Conservation (phyloP, 2,113 vertebrate genomes). For the Pan paniscus region DNA sequence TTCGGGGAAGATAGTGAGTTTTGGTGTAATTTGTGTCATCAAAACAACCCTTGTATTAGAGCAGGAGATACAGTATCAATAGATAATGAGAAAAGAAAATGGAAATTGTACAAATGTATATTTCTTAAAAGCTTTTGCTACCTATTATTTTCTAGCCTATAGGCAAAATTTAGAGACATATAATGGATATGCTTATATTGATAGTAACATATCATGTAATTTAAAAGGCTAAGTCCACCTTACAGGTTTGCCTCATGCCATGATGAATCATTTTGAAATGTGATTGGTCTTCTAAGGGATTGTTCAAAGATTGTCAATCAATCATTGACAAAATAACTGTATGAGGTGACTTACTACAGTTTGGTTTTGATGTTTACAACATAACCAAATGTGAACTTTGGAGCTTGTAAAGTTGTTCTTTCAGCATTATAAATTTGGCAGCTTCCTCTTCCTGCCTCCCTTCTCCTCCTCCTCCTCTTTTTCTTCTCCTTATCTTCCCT, state of each 20-base stretch:
- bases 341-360: background rate
- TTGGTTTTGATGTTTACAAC: background rate
- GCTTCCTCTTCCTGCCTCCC: accelerated
- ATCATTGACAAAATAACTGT: background rate
- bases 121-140: constrained; percentile 53
- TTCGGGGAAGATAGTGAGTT: background rate
- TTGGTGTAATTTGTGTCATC: constrained; percentile 36
- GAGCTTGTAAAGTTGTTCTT: background rate
- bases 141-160: constrained; percentile 27
- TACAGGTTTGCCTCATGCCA: background rate
- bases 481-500: accelerated
- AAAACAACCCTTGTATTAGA: background rate
- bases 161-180: background rate
- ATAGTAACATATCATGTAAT: background rate
- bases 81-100: constrained; percentile 42
- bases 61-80: background rate
- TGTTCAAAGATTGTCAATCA: background rate
- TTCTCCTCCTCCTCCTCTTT: too few relatives aligned
- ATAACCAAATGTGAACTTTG: background rate
- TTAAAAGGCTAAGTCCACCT: background rate
- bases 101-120: background rate
- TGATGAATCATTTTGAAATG: background rate
- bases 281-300: background rate
- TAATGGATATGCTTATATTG: background rate
- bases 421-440: background rate